Conservation (phyloP, 2,113 vertebrate genomes). For the Caracal caracal region DNA sequence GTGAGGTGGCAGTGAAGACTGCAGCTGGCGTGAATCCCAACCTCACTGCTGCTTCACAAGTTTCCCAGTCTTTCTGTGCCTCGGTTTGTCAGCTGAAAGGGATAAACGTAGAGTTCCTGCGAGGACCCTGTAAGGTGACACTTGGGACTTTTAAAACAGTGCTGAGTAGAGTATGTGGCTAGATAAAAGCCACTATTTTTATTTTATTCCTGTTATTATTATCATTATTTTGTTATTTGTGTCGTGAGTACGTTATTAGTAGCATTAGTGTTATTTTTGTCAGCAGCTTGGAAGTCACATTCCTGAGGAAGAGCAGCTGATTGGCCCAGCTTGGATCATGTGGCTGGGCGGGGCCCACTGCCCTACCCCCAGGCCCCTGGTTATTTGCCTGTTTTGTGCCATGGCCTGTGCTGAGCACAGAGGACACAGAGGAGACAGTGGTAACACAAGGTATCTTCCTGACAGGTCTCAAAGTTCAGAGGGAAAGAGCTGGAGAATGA, state of each 20-base stretch:
- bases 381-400: neutral
- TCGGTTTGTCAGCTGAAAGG: neutral
- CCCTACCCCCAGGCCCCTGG: neutral
- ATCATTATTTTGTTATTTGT: neutral
- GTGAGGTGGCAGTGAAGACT: neutral
- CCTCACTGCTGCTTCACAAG: neutral
- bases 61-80: neutral
- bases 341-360: neutral
- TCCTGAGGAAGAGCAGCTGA: neutral
- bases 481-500: neutral
- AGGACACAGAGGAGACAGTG: neutral
- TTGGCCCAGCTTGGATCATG: neutral
- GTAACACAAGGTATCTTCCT: neutral
- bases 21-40: neutral
- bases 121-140: neutral
- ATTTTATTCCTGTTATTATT: neutral
- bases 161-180: neutral
- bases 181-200: neutral
- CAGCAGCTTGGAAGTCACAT: slow-evolving; percentile 28
- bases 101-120: neutral
- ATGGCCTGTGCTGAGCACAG: neutral
- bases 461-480: neutral
- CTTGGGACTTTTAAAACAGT: neutral
- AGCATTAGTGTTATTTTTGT: neutral
- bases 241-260: neutral